Evolutionary conservation across 2,113 vertebrate species (phyloP), one percentile per base, ranked within the genome.

Genomic region (Neoarius graeffei): DNA sequence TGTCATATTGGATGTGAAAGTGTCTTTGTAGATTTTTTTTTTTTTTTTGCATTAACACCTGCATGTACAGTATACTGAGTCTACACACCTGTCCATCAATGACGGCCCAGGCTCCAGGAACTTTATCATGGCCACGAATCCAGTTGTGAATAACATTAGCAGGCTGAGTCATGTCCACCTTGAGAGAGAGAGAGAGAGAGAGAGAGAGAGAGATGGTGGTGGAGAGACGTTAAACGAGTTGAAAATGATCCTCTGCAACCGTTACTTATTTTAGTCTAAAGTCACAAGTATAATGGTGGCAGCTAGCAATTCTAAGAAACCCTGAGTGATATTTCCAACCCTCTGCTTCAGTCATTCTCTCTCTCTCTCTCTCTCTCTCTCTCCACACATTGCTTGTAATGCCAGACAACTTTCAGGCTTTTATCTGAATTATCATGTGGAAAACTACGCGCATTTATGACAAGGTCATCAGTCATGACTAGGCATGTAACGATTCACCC

Each of bases 111-210:
- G 98, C 98, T 84, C 98, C 98, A 14, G 98, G 98, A 48, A 99
- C 97, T 95, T 99, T 99, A 93, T 99, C 98, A 85, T 99, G 98
- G 54, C 98, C 98, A 19, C 98, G 95, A 91, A 99, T 98, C 98
- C 98, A 99, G 88, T 99, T 98, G 92, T 99, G 98, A 87, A 99
- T 96, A 91, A 89, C 95, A 91, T 94, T 91, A 1, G 98, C 97
- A 66, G 98, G 91, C 90, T 97, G 97, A 87, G 97, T 94, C 95
- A 97, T 96, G 89, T 94, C 94, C 87, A 99, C 88, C 96, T 96
- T 85, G 1, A 84, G 76, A 83, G 5, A 86, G 83, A 1, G 76
- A 7, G 76, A 6, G 50, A n/a, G 20, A 25, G 48, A 13, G 74
- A 25, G 50, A 14, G 50, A 6, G 20, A 52, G 80, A 57, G 84